phyloP scores from a whole-genome alignment of 2,888 invertebrate species.

The Vanessa cardui region DNA sequence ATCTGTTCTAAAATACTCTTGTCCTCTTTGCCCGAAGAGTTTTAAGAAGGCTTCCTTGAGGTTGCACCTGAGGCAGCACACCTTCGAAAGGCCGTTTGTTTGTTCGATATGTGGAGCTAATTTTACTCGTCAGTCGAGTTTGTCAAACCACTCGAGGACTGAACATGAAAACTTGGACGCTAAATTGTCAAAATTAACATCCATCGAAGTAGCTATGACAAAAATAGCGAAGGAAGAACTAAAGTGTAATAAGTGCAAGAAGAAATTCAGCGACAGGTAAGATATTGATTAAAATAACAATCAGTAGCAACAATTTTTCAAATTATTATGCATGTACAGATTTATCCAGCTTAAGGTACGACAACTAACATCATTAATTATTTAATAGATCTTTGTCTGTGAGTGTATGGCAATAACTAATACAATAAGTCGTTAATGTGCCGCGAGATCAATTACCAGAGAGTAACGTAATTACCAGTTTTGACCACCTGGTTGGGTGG shows the following conservation, averaged over 20 bases:
- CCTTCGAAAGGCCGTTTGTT: constrained; percentile 87
- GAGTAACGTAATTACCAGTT: no score
- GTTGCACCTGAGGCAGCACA: constrained; percentile 88
- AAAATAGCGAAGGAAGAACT: constrained; percentile 28
- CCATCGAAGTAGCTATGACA: constrained; percentile 9
- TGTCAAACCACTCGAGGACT: constrained; percentile 83
- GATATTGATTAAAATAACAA: not conserved
- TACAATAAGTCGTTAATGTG: no score
- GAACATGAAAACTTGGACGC: constrained; percentile 69
- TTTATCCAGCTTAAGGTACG: no score
- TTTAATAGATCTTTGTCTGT: no score
- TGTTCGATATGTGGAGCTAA: constrained; percentile 85
- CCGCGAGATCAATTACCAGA: no score
- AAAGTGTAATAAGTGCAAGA: constrained; percentile 50
- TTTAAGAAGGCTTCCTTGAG: constrained; percentile 86
- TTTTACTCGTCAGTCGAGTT: constrained; percentile 86
- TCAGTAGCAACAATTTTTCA: no score
- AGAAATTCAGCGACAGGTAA: constrained; percentile 38
- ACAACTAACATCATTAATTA: no score
- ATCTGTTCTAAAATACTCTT: constrained; percentile 79
- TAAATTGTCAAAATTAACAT: constrained; percentile 18
- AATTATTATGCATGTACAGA: no score
- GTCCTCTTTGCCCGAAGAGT: constrained; percentile 86
- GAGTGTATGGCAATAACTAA: no score
- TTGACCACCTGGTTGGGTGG: no score